Evolutionary conservation across 2,113 vertebrate species (phyloP), one percentile per base, ranked within the genome.

Genomic region (Cyanoliseus patagonus): DNA sequence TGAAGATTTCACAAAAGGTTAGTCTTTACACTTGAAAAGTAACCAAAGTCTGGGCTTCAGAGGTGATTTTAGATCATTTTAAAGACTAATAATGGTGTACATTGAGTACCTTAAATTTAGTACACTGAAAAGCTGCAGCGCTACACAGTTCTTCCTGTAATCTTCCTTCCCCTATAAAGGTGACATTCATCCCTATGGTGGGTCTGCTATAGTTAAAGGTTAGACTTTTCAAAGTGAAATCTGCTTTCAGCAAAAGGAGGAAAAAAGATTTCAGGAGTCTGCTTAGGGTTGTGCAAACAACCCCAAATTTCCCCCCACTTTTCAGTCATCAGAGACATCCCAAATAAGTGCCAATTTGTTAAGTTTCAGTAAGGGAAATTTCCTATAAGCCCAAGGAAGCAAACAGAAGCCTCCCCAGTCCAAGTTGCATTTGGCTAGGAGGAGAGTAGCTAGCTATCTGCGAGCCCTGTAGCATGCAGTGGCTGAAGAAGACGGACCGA

Each of bases 1-100:
- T 0, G 4, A 83, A 66, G 53, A 79, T 79, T 94, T 85, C 78
- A 92, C 49, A 80, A 91, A 92, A 92, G 51, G 70, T 83, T 91
- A 42, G 89, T 79, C 41, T 82, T 66, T 62, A n/a, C 41, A 62
- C 17, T 92, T 55, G 75, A 87, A 59, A 95, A 92, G 46, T 66
- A 91, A 79, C 81, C 49, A 79, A 91, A 83, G 28, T 33, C 37
- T 80, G 41, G 57, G n/a, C 39, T 92, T 57, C 49, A 74, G 31
- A 90, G 37, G 31, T 59, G 28, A 70, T 90, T 94, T 94, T 68
- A 53, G 67, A 69, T 57, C 4, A 27, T 66, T 95, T 57, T 90
- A 59, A 74, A 85, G 82, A 94, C 53, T 79, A 80, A 59, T 17
- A 94, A 91, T 20, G n/a, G 67, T 77, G n/a, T 51, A 91, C 91